Percentiles rank a stretch among this genome's conserved stretches.
Conservation (phyloP, 1,140 invertebrate genomes). For the Palaemon carinicauda region DNA sequence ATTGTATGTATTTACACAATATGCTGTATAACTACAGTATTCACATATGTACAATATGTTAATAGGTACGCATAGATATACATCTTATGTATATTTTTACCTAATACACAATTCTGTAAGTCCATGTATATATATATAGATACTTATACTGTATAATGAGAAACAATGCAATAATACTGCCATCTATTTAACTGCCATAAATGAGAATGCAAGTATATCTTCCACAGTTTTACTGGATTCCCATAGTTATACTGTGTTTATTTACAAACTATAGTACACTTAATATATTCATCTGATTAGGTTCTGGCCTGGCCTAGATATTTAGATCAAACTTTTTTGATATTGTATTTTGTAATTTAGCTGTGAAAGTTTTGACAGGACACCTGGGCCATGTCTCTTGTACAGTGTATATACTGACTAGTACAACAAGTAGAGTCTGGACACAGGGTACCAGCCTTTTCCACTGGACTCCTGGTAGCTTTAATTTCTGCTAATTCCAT, state of each 20-base stretch:
- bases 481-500: conserved; percentile 55
- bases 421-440: conserved; percentile 52
- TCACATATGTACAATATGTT: no score
- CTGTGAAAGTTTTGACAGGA: conserved; percentile 18
- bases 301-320: conserved; percentile 17
- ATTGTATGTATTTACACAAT: no score
- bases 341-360: conserved; percentile 29
- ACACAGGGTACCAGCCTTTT: conserved; percentile 54
- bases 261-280: neutral
- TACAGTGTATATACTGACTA: conserved; percentile 57
- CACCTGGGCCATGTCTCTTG: conserved; percentile 46
- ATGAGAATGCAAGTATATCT: conserved; percentile 6
- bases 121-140: no score
- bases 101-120: no score
- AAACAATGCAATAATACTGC: conserved; percentile 53
- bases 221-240: neutral
- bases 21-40: no score
- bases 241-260: neutral
- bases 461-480: conserved; percentile 54
- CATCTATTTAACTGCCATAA: conserved; percentile 38
- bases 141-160: neutral
- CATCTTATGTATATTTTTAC: no score
- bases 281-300: neutral
- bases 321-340: conserved; percentile 17
- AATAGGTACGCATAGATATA: no score